These are phyloP conservation scores for Magallana gigas DNA, from an alignment of 1,140 invertebrate species.

Conservation along the genomic window DNA sequence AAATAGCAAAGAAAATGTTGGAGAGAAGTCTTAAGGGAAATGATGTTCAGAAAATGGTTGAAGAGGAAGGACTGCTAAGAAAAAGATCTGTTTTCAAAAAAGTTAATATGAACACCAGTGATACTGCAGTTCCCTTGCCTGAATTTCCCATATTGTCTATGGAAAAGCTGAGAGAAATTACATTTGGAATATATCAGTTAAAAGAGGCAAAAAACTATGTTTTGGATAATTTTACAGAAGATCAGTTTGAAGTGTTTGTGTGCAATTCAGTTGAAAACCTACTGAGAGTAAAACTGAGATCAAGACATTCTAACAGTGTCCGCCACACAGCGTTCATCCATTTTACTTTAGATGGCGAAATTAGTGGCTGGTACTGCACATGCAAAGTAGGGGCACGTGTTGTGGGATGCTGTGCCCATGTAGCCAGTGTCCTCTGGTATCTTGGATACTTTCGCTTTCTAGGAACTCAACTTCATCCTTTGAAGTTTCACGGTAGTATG, in stretches of 20 bases:
- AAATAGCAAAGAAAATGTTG: neutral
- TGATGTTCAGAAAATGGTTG: conserved; percentile 14
- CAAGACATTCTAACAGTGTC: neutral
- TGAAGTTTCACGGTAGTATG: too few species aligned
- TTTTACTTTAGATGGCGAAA: neutral
- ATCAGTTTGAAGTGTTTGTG: neutral
- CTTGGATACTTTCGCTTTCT: conserved; percentile 26
- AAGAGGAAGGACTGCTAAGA: conserved; percentile 20
- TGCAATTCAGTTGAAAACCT: conserved; percentile 24
- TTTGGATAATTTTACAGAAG: neutral
- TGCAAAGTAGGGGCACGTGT: conserved; percentile 48
- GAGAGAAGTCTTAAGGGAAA: too few species aligned
- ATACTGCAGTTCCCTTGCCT: neutral
- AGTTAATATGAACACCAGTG: neutral
- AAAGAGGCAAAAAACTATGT: conserved; percentile 23
- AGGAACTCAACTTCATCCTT: too few species aligned
- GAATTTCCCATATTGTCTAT: neutral
- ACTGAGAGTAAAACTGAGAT: conserved; percentile 3
- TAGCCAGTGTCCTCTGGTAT: conserved; percentile 47
- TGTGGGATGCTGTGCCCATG: conserved; percentile 47
- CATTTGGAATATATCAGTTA: neutral
- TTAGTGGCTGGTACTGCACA: conserved; percentile 47
- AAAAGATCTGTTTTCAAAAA: conserved; percentile 9
- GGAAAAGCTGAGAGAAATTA: too few species aligned
- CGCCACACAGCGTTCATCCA: neutral